Evolutionary conservation across 1,140 invertebrate species (phyloP).

Genomic region (Mizuhopecten yessoensis): DNA sequence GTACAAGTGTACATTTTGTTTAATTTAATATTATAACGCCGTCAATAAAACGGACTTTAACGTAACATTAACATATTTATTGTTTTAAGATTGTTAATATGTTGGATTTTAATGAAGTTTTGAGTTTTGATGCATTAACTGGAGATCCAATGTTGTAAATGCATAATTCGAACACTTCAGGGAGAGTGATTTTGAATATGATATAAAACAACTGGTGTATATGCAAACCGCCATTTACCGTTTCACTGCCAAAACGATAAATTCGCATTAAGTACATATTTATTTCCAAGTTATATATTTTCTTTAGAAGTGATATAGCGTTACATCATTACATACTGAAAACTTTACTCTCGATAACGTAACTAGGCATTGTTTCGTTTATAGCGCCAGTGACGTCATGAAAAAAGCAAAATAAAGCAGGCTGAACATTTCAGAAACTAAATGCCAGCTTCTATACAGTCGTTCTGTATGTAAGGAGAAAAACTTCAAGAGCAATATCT

Average conservation of each 20-base stretch:
- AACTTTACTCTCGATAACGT: not conserved
- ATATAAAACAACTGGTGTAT: not conserved
- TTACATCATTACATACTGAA: not conserved
- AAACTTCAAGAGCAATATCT: not conserved
- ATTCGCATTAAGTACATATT: not conserved
- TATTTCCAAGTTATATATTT: not conserved
- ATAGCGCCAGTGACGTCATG: not conserved
- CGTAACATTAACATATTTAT: too few species aligned
- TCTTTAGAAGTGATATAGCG: not conserved
- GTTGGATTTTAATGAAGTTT: not conserved
- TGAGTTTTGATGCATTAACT: not conserved
- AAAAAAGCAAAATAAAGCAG: conserved; percentile 18
- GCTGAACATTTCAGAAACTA: not conserved
- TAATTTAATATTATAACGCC: too few species aligned
- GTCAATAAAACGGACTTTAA: too few species aligned
- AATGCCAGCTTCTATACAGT: not conserved
- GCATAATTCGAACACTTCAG: too few species aligned
- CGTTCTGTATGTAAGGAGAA: not conserved
- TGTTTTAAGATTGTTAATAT: not conserved
- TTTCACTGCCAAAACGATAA: not conserved
- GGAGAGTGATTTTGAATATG: too few species aligned
- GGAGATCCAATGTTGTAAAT: too few species aligned
- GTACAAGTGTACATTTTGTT: too few species aligned
- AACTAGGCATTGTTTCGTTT: not conserved
- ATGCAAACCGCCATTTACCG: not conserved